Evolutionary conservation across 2,888 invertebrate species (phyloP), one percentile per base, ranked within the genome.

Genomic region (Cistogaster globosa): DNA sequence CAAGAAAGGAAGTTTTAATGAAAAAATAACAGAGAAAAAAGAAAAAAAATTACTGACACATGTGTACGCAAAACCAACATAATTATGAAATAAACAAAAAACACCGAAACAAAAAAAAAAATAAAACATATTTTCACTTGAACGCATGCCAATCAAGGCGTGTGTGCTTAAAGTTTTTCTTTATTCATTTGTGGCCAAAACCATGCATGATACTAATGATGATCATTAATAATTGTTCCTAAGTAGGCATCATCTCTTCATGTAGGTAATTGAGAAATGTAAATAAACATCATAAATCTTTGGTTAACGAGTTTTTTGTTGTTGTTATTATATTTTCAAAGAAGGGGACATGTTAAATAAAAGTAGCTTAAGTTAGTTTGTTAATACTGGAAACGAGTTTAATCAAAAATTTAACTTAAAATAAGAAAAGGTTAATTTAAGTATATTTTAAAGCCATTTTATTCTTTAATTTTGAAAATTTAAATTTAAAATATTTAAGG

Each of bases 121-220:
- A 26, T 14, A 71, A 75, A 80, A 53, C 68, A 83, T 83, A 83
- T 86, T 83, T 86, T 86, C 88, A 88, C 87, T 87, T 89, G 86
- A 88, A 88, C 81, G 87, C 86, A 88, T 87, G 88, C 87, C 89
- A 88, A 88, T 89, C 87, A 87, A 83, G 74, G 77, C 86, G 76
- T 72, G 67, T 45, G 69, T 62, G 65, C 71, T 78, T 65, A 36
- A 62, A 26, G 38, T 80, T 48, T 36, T 16, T 26, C 45, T 69
- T 16, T 57, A 80, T 79, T 78, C 75, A 76, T 20, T 82, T 74
- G 74, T 75, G 74, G 76, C 83, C 65, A 60, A 36, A 69, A 55
- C 57, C 74, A 36, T 45, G 62, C 58, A 38, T 60, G 62, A 38
- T 69, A 16, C 45, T 76, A 51, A 7, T 32, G 36, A 22, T 51